Evolutionary conservation across 92 coral and sea anemone species (phyloP).

Genomic region (Epizoanthus scotinus): DNA sequence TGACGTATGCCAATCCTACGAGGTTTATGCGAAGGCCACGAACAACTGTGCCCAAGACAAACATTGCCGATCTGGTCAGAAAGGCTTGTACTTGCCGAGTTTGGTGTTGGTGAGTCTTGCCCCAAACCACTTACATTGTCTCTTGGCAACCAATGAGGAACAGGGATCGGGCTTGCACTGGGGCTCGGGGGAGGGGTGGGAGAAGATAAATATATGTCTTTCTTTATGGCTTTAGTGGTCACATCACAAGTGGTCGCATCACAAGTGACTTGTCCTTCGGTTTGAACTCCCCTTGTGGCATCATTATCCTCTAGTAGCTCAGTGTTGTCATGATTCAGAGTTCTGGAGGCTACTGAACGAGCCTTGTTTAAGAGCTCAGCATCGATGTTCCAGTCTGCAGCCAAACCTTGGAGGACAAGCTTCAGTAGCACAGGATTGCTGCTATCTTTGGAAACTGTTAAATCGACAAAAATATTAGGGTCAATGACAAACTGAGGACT

Average conservation of each 20-base stretch:
- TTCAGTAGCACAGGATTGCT: conserved; percentile 89
- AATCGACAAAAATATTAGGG: background rate
- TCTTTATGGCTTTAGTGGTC: background rate
- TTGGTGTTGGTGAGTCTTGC: conserved; percentile 17
- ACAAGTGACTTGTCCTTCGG: conserved; percentile 14
- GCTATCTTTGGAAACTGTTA: conserved; percentile 92
- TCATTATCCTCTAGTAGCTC: conserved; percentile 13
- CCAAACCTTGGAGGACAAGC: conserved; percentile 96
- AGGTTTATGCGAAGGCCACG: conserved; percentile 51
- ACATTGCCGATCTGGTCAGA: conserved; percentile 37
- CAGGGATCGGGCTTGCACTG: conserved; percentile 26
- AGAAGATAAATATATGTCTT: conserved; percentile 6
- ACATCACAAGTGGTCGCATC: background rate
- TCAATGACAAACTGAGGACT: background rate
- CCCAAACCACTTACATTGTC: conserved; percentile 41
- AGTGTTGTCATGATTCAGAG: background rate
- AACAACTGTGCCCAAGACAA: background rate
- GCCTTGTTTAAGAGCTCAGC: conserved; percentile 56
- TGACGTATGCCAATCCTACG: conserved; percentile 79
- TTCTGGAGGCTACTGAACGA: conserved; percentile 39
- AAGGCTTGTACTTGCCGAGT: conserved; percentile 19
- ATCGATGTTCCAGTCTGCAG: conserved; percentile 92
- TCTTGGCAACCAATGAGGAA: conserved; percentile 37
- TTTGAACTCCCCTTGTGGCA: background rate
- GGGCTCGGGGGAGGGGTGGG: conserved; percentile 47